These are phyloP conservation scores for Euzetes globulus DNA, from an alignment of 2,888 invertebrate genomes.

Conservation along the genomic window DNA sequence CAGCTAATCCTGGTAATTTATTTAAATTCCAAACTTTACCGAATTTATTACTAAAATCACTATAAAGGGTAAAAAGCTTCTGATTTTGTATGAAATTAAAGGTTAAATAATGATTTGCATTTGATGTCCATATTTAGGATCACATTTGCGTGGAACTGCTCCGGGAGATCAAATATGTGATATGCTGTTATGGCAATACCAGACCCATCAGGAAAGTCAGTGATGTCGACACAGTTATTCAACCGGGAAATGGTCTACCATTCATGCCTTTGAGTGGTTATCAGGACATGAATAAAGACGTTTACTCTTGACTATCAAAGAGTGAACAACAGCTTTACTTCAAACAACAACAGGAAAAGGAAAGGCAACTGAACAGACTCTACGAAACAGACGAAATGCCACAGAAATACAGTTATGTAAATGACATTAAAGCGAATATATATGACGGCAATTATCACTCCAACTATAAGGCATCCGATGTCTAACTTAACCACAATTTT, in stretches of 20 bases:
- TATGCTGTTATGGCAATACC: constrained; percentile 41
- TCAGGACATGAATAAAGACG: constrained; percentile 37
- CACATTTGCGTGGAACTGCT: constrained; percentile 42
- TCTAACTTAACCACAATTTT: not conserved
- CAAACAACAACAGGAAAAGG: constrained; percentile 13
- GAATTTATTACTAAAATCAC: no score
- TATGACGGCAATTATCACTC: not conserved
- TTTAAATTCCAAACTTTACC: no score
- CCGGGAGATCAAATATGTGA: constrained; percentile 42
- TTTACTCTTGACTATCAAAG: constrained; percentile 40
- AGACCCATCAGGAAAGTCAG: constrained; percentile 38
- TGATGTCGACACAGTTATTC: constrained; percentile 33
- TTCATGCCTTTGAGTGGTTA: constrained; percentile 41
- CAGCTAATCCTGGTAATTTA: no score
- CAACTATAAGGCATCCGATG: constrained; percentile 27
- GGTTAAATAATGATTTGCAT: not conserved
- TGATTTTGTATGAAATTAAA: no score
- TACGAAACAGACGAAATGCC: not conserved
- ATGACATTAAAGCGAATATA: not conserved
- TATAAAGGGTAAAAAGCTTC: no score
- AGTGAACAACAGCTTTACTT: constrained; percentile 8
- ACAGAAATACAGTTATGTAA: constrained; percentile 5
- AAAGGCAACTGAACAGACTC: not conserved
- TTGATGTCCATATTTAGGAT: constrained; percentile 37
- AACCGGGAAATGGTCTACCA: constrained; percentile 40